Percentiles rank a stretch among this genome's conserved stretches.
These are phyloP conservation scores for Neodiprion virginianus DNA, from an alignment of 1,140 invertebrate genomes.

Conservation along the genomic window DNA sequence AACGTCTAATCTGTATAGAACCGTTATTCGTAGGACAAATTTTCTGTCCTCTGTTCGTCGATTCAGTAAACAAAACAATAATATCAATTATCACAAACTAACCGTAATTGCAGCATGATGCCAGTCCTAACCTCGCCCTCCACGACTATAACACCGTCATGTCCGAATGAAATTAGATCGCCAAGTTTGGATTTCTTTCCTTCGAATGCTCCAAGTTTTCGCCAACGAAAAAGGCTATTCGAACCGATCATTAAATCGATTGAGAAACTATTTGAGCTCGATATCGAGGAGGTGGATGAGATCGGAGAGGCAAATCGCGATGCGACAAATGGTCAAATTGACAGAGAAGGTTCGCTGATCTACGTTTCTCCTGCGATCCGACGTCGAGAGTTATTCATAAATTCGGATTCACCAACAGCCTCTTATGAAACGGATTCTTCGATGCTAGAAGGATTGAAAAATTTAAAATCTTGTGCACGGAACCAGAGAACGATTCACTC, in stretches of 20 bases:
- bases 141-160: neutral
- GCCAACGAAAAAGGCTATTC: neutral
- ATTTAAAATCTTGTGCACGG: neutral
- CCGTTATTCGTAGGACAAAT: neutral
- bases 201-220: neutral
- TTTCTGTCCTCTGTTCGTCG: neutral
- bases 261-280: neutral
- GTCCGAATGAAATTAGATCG: neutral
- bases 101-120: neutral
- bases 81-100: conserved; percentile 1
- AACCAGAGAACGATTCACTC: neutral
- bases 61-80: conserved; percentile 2
- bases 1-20: too few relatives aligned
- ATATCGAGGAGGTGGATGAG: too few relatives aligned
- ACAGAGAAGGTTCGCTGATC: too few relatives aligned
- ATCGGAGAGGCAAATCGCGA: too few relatives aligned
- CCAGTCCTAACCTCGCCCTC: neutral
- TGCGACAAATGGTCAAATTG: too few relatives aligned
- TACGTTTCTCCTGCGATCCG: too few relatives aligned
- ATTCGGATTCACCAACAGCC: too few relatives aligned
- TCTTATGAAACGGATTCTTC: too few relatives aligned
- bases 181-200: neutral
- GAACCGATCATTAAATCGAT: neutral
- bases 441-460: neutral
- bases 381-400: too few relatives aligned